phyloP scores from a whole-genome alignment of 2,113 vertebrate genomes.

The Istiophorus platypterus region DNA sequence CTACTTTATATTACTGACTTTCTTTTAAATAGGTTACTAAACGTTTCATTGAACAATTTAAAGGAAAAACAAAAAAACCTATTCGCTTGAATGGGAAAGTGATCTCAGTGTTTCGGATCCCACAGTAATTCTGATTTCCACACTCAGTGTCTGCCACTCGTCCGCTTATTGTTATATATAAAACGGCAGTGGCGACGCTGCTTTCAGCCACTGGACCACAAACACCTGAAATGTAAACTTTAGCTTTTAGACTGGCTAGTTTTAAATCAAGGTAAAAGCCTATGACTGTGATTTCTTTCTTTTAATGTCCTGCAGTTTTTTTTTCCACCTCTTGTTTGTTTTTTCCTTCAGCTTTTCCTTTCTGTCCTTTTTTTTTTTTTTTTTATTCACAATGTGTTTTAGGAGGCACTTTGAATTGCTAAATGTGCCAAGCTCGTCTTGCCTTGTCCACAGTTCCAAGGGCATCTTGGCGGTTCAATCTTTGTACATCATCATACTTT shows the following conservation, averaged over 20 bases:
- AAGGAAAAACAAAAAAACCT: background rate
- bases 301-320: too few species aligned
- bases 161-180: background rate
- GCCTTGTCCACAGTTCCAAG: conserved; percentile 14
- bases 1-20: conserved; percentile 15
- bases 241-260: background rate
- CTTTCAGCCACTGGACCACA: background rate
- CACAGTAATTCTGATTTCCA: background rate
- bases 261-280: background rate
- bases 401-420: background rate
- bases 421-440: too few species aligned
- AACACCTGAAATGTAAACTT: background rate
- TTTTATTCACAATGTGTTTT: background rate
- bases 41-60: conserved; percentile 55
- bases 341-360: too few species aligned
- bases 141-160: background rate
- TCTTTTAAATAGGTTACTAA: conserved; percentile 4
- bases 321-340: too few species aligned
- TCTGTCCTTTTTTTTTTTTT: too few species aligned
- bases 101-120: background rate
- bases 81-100: too few species aligned
- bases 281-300: too few species aligned
- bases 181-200: background rate
- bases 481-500: conserved; percentile 12
- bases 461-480: background rate